phyloP scores from a whole-genome alignment of 2,797 vertebrate genomes.

The Myiotriccus ornatus region DNA sequence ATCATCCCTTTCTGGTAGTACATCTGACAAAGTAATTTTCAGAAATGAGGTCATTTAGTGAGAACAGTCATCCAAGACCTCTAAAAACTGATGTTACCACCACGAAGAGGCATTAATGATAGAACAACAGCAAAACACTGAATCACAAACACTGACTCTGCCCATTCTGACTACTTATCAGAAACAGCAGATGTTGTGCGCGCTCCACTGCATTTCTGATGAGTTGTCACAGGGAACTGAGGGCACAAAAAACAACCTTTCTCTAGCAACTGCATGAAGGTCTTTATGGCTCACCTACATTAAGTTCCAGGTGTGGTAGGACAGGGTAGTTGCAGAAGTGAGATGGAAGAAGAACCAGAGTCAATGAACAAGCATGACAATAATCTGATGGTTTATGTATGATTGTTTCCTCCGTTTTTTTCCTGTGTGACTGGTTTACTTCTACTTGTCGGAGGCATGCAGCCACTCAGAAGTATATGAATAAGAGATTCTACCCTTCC shows the following conservation, averaged over 20 bases:
- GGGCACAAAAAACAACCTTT: neutral
- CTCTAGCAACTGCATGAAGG: neutral
- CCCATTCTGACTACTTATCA: neutral
- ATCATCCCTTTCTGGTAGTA: neutral
- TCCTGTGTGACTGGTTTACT: neutral
- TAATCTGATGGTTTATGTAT: neutral
- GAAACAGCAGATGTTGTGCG: neutral
- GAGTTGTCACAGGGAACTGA: neutral
- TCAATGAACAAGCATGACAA: neutral
- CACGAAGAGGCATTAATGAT: neutral
- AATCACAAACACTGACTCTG: neutral
- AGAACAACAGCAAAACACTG: neutral
- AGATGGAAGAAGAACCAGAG: neutral
- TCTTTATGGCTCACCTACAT: neutral
- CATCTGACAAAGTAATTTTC: neutral
- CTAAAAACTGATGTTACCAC: neutral
- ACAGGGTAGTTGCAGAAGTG: neutral
- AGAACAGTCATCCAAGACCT: neutral
- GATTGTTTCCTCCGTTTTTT: neutral
- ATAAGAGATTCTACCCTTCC: neutral
- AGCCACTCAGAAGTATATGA: neutral
- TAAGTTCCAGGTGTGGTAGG: neutral
- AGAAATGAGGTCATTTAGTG: neutral
- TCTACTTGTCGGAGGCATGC: neutral
- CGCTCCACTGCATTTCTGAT: neutral